Percentiles rank a stretch among this genome's conserved stretches.
phyloP scores from a whole-genome alignment of 1,140 invertebrate species.

The Pseudomyrmex pallidus region DNA sequence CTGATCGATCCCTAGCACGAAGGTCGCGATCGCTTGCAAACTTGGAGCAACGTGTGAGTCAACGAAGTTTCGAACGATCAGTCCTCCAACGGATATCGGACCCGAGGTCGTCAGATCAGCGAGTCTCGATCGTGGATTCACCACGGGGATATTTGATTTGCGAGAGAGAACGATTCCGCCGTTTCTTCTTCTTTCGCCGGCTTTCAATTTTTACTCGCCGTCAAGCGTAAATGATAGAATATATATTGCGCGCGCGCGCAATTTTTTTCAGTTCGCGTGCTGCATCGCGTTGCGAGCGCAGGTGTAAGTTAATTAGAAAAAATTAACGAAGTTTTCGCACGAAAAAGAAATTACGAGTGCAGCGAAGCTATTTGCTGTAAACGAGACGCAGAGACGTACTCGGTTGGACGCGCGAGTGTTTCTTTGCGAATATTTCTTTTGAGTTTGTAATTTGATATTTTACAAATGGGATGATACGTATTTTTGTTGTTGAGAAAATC shows the following conservation, averaged over 20 bases:
- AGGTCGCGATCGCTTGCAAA: slow-evolving; percentile 45
- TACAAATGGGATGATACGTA: no score
- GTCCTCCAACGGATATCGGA: slow-evolving; percentile 39
- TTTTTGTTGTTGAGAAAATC: background rate
- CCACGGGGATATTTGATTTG: background rate
- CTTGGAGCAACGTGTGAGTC: slow-evolving; percentile 1
- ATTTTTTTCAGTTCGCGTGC: background rate
- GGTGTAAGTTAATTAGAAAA: background rate
- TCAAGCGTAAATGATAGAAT: background rate
- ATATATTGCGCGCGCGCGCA: background rate
- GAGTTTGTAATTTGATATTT: background rate
- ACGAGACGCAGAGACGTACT: background rate
- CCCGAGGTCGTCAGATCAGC: slow-evolving; percentile 34
- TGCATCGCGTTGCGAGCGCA: background rate
- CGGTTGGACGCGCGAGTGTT: background rate
- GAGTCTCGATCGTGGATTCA: background rate
- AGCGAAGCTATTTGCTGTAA: no score
- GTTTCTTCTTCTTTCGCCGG: background rate
- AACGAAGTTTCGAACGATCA: slow-evolving; percentile 38
- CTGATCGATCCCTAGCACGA: slow-evolving; percentile 46
- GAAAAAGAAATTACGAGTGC: background rate
- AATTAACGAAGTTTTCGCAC: background rate
- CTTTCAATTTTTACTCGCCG: background rate
- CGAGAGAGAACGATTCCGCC: background rate
- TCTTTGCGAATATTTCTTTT: background rate